Evolutionary conservation across 2,888 invertebrate species (phyloP).

Genomic region (Sycophila texana): DNA sequence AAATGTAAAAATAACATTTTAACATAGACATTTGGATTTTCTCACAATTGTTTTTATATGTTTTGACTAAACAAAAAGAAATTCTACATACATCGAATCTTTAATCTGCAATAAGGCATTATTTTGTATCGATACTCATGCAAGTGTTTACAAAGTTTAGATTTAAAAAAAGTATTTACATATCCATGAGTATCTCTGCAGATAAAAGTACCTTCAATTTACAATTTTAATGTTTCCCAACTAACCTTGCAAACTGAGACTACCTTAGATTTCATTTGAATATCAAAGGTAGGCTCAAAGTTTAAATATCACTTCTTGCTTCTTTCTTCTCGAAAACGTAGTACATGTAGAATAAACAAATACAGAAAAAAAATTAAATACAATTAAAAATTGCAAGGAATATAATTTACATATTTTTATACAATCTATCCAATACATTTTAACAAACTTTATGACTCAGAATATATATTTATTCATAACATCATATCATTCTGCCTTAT

Average conservation of each 20-base stretch:
- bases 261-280: conserved; percentile 12
- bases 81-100: too few species aligned
- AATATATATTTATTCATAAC: conserved; percentile 33
- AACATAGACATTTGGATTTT: too few species aligned
- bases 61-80: too few species aligned
- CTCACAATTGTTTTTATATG: too few species aligned
- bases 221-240: conserved; percentile 49
- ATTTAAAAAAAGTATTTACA: conserved; percentile 55
- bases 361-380: neutral
- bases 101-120: too few species aligned
- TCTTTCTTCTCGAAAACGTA: neutral
- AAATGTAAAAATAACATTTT: too few species aligned
- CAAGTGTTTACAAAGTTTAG: conserved; percentile 37
- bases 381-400: conserved; percentile 21
- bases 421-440: conserved; percentile 42
- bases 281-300: conserved; percentile 5
- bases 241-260: neutral
- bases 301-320: neutral
- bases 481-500: conserved; percentile 30
- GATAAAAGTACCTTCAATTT: conserved; percentile 47
- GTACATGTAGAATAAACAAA: conserved; percentile 12
- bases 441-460: conserved; percentile 35
- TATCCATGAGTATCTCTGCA: conserved; percentile 49
- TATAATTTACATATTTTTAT: conserved; percentile 50
- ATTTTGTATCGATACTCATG: neutral